A percentile compares a stretch with the other conserved stretches of the same genome.
phyloP scores from a whole-genome alignment of 2,113 vertebrate genomes.

The Thryonomys swinderianus region DNA sequence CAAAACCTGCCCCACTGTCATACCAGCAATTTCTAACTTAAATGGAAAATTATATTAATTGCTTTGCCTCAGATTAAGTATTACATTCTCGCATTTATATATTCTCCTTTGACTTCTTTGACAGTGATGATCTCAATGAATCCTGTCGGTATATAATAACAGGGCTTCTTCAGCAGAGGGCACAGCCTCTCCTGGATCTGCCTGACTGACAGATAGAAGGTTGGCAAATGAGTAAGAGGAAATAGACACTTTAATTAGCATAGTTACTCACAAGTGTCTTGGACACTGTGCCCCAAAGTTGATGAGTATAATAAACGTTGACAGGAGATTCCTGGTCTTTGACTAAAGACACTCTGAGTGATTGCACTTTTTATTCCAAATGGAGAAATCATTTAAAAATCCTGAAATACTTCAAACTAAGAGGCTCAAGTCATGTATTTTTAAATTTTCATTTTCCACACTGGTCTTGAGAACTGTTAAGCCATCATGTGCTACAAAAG shows the following conservation, averaged over 20 bases:
- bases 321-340: conserved; percentile 43
- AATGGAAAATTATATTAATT: conserved; percentile 63
- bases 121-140: conserved; percentile 56
- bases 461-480: background rate
- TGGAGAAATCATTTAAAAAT: conserved; percentile 39
- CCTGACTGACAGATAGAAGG: conserved; percentile 54
- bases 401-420: background rate
- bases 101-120: conserved; percentile 62
- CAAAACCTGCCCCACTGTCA: background rate
- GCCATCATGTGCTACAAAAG: background rate
- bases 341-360: conserved; percentile 32
- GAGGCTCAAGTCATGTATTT: conserved; percentile 36
- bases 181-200: background rate
- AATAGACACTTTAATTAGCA: conserved; percentile 68
- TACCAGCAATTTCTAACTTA: conserved; percentile 51
- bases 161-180: conserved; percentile 36
- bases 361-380: background rate
- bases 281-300: conserved; percentile 22
- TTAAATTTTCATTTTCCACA: conserved; percentile 33
- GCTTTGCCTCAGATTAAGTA: conserved; percentile 52
- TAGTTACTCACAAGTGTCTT: conserved; percentile 36
- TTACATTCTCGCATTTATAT: conserved; percentile 38
- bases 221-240: conserved; percentile 43
- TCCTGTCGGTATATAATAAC: conserved; percentile 34
- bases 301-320: conserved; percentile 50